These are phyloP conservation scores for Lineus longissimus DNA, from an alignment of 1,140 invertebrate genomes.

Conservation along the genomic window DNA sequence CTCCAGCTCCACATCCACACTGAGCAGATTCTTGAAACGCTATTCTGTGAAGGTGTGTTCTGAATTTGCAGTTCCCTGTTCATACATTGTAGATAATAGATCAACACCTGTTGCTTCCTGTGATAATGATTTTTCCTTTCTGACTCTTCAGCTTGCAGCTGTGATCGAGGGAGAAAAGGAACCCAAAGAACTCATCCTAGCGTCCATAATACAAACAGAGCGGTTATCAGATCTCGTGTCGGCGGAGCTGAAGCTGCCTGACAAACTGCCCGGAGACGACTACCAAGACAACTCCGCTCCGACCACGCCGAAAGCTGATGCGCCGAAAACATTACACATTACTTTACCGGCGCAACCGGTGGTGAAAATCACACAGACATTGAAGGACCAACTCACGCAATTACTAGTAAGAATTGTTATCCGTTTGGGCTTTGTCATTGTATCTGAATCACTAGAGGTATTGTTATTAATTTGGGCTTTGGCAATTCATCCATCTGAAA, in stretches of 20 bases:
- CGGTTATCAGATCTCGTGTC: background rate
- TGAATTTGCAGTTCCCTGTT: too few species aligned
- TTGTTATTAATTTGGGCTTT: too few species aligned
- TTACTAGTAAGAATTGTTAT: constrained; percentile 34
- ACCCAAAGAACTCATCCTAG: constrained; percentile 66
- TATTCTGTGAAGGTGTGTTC: too few species aligned
- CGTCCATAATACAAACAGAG: constrained; percentile 69
- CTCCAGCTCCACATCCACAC: too few species aligned
- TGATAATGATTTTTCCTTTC: background rate
- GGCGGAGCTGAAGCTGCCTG: background rate
- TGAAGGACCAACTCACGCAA: background rate
- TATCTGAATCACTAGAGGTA: too few species aligned
- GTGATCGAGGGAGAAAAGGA: constrained; percentile 59
- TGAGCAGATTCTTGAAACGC: too few species aligned
- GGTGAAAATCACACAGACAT: constrained; percentile 15
- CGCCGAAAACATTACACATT: constrained; percentile 4
- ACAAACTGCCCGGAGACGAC: background rate
- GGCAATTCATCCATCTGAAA: too few species aligned
- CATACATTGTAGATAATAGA: too few species aligned
- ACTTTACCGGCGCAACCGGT: constrained; percentile 16
- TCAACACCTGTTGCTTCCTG: too few species aligned
- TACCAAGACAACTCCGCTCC: background rate
- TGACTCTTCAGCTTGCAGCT: constrained; percentile 45
- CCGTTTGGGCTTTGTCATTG: constrained; percentile 20
- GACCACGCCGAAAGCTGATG: too few species aligned